phyloP scores from a whole-genome alignment of 1,140 invertebrate genomes.

The Leptopilina clavipes region DNA sequence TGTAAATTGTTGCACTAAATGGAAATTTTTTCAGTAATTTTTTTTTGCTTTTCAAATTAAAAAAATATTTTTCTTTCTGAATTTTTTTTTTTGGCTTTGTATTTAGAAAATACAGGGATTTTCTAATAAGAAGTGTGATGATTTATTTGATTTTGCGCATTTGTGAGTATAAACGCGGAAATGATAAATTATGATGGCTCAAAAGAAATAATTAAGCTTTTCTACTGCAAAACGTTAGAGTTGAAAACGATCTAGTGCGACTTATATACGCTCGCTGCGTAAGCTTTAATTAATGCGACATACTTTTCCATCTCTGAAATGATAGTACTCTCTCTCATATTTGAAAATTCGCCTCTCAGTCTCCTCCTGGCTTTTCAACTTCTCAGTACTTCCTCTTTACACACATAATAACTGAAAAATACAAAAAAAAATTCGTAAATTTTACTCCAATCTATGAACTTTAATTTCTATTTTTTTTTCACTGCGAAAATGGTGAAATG shows the following conservation, averaged over 20 bases:
- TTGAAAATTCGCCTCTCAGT: slow-evolving; percentile 9
- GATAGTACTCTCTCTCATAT: slow-evolving; percentile 1
- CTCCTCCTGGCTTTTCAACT: not conserved
- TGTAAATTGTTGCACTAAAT: not conserved
- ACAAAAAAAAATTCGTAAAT: not conserved
- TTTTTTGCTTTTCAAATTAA: not conserved
- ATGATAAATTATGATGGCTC: slow-evolving; percentile 6
- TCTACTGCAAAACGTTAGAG: not conserved
- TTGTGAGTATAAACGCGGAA: not conserved
- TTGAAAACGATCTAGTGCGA: slow-evolving; percentile 20
- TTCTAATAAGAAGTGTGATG: not conserved
- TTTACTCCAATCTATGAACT: not conserved
- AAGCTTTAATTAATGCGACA: slow-evolving; percentile 71
- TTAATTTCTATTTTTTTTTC: not conserved
- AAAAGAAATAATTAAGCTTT: slow-evolving; percentile 29
- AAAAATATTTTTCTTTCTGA: not conserved
- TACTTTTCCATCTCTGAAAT: slow-evolving; percentile 55
- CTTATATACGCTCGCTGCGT: slow-evolving; percentile 18
- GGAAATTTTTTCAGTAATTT: not conserved
- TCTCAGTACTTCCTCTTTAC: not conserved
- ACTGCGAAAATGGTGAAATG: not conserved
- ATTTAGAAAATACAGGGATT: not conserved
- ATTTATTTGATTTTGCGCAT: not conserved
- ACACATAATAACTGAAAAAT: not conserved
- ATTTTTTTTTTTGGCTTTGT: not conserved